Evolutionary conservation across 2,113 vertebrate genomes (phyloP), one percentile per base, ranked within the genome.

Genomic region (Callopanchax toddi): DNA sequence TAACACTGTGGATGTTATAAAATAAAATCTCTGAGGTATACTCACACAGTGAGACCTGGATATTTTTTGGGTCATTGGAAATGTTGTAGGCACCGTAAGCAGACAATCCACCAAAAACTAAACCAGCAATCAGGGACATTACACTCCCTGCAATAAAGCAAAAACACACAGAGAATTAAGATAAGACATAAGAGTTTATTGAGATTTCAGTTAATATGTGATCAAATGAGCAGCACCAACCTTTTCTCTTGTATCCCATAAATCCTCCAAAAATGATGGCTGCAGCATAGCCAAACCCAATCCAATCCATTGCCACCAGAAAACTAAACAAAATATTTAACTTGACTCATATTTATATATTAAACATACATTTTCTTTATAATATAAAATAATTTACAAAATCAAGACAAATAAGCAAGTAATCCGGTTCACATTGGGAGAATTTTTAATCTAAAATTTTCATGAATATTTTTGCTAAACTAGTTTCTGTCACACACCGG

Each of bases 241-340:
- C 96, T 96, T 92, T 96, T 73, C 82, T 93, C 57, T 93, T 93
- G 76, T 98, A 98, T 55, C 93, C 95, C 74, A 95, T 58, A 56
- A 93, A 88, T 36, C 97, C 96, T 81, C 97, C 96, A 44, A 94
- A 59, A 20, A 84, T 75, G 57, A 99, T 76, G 61, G 93, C 48
- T 0, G 92, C 92, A 67, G 96, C 95, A 64, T 97, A 99, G 17
- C 91, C 77, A 71, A 96, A 97, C 20, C 96, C 96, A 69, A 96
- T 42, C 93, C 96, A 96, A 89, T 99, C 97, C 56, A 97, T 59
- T 22, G 91, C 87, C 92, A 93, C 94, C 36, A 53, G 60, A 60
- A 49, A 65, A 43, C 83, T 84, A 15, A 34, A 22, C 57, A 36
- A 22, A 11, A 22, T 5, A 21, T 54, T 13, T 11, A 16, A 56